Evolutionary conservation across 2,113 vertebrate species (phyloP).

Genomic region (Falcunculus frontatus): DNA sequence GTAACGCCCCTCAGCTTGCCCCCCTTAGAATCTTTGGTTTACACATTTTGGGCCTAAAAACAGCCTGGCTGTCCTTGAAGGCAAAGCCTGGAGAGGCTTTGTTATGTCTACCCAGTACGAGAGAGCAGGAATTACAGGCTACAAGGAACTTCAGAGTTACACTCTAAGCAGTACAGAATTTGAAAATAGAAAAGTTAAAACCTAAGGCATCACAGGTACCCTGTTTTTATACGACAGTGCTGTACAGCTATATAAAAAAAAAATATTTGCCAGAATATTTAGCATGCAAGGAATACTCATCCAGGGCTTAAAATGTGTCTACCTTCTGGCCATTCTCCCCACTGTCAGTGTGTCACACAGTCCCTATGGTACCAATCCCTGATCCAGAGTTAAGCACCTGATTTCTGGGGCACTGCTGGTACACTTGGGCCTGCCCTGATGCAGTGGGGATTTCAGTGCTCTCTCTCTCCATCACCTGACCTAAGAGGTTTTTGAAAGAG

Average conservation of each 20-base stretch:
- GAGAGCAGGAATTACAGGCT: too few relatives aligned
- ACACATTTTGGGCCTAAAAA: too few relatives aligned
- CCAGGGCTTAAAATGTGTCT: neutral
- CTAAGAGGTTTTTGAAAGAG: neutral
- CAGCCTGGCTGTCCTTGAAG: too few relatives aligned
- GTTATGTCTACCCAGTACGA: too few relatives aligned
- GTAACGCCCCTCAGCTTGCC: too few relatives aligned
- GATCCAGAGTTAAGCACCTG: neutral
- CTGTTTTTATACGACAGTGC: neutral
- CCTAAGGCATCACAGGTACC: too few relatives aligned
- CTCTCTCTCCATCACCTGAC: neutral
- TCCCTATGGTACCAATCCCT: neutral
- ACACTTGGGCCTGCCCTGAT: too few relatives aligned
- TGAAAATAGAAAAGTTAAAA: too few relatives aligned
- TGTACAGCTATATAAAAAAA: neutral
- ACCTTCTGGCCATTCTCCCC: neutral
- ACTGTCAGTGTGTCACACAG: rapidly evolving
- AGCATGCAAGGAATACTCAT: neutral
- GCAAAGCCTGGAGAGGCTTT: too few relatives aligned
- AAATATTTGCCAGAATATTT: neutral
- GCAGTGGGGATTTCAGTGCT: neutral
- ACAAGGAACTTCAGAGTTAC: too few relatives aligned
- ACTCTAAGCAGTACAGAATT: too few relatives aligned
- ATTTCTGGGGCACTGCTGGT: neutral
- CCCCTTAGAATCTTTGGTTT: too few relatives aligned